phyloP scores from a whole-genome alignment of 1,140 invertebrate species.

The Drosophila biarmipes region DNA sequence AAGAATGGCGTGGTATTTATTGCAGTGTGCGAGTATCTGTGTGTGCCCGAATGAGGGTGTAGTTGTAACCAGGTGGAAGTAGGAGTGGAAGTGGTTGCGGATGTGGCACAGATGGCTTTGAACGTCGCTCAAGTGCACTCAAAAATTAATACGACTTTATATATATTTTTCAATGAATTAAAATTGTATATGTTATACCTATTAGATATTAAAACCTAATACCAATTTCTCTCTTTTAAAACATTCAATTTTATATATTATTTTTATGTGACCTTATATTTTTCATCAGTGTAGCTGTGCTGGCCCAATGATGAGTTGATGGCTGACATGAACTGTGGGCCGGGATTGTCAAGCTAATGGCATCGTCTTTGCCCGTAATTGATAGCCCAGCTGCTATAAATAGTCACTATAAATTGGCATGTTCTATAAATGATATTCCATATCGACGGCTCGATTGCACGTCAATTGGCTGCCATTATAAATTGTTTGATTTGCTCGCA shows the following conservation, averaged over 20 bases:
- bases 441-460: neutral
- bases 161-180: too few species aligned
- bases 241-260: too few species aligned
- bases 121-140: neutral
- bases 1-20: slow-evolving; percentile 8
- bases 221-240: too few species aligned
- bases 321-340: slow-evolving; percentile 43
- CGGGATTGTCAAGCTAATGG: slow-evolving; percentile 39
- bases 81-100: slow-evolving; percentile 8
- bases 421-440: neutral
- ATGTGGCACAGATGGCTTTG: slow-evolving; percentile 4
- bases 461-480: neutral
- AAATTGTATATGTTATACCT: too few species aligned
- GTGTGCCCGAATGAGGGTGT: neutral
- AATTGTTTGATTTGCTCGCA: slow-evolving; percentile 2
- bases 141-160: too few species aligned
- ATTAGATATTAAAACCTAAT: too few species aligned
- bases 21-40: slow-evolving; percentile 4
- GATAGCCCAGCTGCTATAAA: slow-evolving; percentile 20
- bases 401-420: slow-evolving; percentile 25
- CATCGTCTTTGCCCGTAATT: slow-evolving; percentile 35
- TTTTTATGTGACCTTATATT: too few species aligned
- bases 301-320: slow-evolving; percentile 32
- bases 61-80: slow-evolving; percentile 6
- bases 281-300: neutral